phyloP scores from a whole-genome alignment of 2,888 invertebrate species.

The Spilarctia lutea region DNA sequence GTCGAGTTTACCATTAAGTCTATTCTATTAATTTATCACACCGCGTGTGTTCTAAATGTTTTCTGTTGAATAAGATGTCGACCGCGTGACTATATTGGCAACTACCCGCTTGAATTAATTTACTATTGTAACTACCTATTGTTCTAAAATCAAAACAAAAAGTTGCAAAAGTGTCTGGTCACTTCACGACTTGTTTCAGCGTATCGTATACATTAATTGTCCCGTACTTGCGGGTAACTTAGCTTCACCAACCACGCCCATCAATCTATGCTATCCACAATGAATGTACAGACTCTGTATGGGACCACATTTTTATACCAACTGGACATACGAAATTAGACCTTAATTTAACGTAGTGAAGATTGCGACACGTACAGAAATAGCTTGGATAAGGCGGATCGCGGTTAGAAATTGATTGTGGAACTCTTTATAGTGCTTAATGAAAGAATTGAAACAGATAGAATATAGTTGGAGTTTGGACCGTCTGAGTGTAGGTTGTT shows the following conservation, averaged over 20 bases:
- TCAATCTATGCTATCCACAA: conserved; percentile 84
- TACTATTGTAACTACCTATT: no score
- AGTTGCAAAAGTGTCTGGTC: neutral
- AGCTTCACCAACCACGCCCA: conserved; percentile 75
- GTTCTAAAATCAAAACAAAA: no score
- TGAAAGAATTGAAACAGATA: conserved; percentile 84
- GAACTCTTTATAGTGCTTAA: conserved; percentile 81
- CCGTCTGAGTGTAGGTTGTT: conserved; percentile 31
- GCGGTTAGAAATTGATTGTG: conserved; percentile 80
- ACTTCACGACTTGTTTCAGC: conserved; percentile 9
- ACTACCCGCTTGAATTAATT: no score
- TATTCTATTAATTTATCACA: no score
- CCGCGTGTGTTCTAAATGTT: no score
- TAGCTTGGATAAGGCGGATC: conserved; percentile 62
- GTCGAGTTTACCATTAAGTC: no score
- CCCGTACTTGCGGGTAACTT: conserved; percentile 73
- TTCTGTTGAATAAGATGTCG: no score
- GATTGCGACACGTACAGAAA: conserved; percentile 36
- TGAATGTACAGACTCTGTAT: conserved; percentile 79
- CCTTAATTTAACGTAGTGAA: conserved; percentile 52
- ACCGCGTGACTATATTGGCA: no score
- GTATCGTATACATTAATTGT: conserved; percentile 61
- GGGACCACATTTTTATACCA: conserved; percentile 52
- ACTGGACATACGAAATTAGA: conserved; percentile 37
- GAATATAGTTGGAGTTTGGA: conserved; percentile 55